Evolutionary conservation across 2,113 vertebrate genomes (phyloP), one percentile per base, ranked within the genome.

Genomic region (Hyperoodon ampullatus): DNA sequence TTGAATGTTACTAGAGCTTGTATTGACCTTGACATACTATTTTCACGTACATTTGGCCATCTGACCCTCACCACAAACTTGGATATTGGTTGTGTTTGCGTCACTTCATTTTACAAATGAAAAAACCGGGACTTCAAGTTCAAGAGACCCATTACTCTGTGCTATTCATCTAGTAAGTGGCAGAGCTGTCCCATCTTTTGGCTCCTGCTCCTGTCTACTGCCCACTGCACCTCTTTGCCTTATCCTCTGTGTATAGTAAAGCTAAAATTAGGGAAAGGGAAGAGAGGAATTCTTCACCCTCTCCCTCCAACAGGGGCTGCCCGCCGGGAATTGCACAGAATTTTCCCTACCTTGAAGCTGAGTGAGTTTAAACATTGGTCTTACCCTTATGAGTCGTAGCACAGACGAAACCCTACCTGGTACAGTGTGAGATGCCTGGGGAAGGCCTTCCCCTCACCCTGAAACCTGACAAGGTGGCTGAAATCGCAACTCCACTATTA

Each of bases 1-100:
- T 11, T 2, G 6, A 39, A 26, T 0, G 1, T 26, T 14, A 6
- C 19, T 13, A 6, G 61, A 13, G 47, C 30, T 8, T 47, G 21
- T 1, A 8, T 2, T 30, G 35, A 15, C 71, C 65, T 81, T 80
- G 50, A 63, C 15, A 2, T 5, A 53, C 8, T 65, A 18, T 89
- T n/a, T 66, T 50, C 74, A 42, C 1, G 0, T 11, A 28, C 44
- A 18, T 50, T 23, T 65, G 61, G 24, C 66, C 65, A 42, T 33
- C 66, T 28, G 28, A n/a, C 1, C 70, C 58, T 91, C 55, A 70
- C 18, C 42, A 21, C 18, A 71, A 12, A 35, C 24, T 28, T 74
- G 60, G 55, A 18, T 44, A n/a, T 12, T 61, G 13, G 23, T 28
- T 91, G 60, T 91, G 30, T 83, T 96, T 81, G 6, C 28, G 71